phyloP scores from a whole-genome alignment of 2,797 vertebrate genomes.

The Chiloscyllium punctatum region DNA sequence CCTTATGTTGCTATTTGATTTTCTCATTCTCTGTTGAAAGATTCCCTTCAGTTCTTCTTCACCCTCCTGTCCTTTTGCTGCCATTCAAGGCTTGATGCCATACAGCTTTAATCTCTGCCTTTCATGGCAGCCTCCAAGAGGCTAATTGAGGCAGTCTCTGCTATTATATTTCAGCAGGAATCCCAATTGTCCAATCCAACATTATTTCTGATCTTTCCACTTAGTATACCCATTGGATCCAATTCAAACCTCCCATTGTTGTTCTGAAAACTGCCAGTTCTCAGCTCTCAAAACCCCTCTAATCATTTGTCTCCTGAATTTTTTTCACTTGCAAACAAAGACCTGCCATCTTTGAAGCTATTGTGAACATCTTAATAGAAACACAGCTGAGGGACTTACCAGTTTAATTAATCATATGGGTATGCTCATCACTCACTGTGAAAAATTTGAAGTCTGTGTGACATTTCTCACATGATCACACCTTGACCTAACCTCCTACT shows the following conservation, averaged over 20 bases:
- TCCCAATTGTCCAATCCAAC: not conserved
- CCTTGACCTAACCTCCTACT: not conserved
- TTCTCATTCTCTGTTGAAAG: no score
- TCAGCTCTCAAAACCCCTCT: not conserved
- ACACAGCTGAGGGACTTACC: no score
- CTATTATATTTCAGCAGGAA: not conserved
- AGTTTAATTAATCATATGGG: no score
- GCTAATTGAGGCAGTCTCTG: not conserved
- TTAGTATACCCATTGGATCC: no score
- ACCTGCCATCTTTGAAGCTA: not conserved
- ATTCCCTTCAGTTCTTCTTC: not conserved
- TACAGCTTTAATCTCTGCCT: not conserved
- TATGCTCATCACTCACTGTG: no score
- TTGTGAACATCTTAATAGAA: not conserved
- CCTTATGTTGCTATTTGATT: no score
- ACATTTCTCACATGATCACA: not conserved
- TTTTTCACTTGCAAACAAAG: no score
- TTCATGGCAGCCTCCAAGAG: not conserved
- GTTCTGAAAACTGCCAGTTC: not conserved
- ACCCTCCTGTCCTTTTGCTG: not conserved
- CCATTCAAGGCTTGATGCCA: not conserved
- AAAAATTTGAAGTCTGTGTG: no score
- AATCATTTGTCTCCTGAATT: no score
- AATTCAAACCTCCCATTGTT: no score
- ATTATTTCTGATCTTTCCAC: not conserved